These are phyloP conservation scores for Brachypodius melanocephalos DNA, from an alignment of 2,113 vertebrate genomes.

Conservation along the genomic window DNA sequence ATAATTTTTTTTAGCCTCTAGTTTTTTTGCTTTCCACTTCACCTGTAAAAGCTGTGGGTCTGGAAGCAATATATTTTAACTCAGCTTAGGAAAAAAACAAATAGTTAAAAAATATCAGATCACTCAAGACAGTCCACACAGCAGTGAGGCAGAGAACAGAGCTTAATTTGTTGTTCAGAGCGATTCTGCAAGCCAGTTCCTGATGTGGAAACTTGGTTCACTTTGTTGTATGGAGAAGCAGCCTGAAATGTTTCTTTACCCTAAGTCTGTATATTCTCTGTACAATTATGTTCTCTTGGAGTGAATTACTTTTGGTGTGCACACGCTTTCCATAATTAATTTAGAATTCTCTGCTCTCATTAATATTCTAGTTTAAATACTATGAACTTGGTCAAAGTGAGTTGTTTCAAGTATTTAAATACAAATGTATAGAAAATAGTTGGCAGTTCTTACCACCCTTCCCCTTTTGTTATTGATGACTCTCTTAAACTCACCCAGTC, in stretches of 20 bases:
- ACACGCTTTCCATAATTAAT: neutral
- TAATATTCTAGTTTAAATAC: neutral
- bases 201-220: neutral
- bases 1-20: neutral
- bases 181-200: neutral
- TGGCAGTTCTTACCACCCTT: neutral
- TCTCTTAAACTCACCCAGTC: neutral
- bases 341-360: neutral
- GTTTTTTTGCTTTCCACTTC: neutral
- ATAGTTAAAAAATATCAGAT: neutral
- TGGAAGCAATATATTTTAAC: neutral
- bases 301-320: neutral
- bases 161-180: neutral
- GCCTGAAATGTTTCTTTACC: neutral
- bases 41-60: neutral
- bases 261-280: neutral
- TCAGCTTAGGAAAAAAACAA: neutral
- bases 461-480: neutral
- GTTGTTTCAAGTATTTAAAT: neutral
- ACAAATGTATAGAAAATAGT: neutral
- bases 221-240: neutral
- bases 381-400: neutral
- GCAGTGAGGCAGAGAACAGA: neutral
- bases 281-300: neutral
- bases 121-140: neutral